Evolutionary conservation across 2,797 vertebrate genomes (phyloP), one percentile per base, ranked within the genome.

Genomic region (Gymnoscopelus microlampas): DNA sequence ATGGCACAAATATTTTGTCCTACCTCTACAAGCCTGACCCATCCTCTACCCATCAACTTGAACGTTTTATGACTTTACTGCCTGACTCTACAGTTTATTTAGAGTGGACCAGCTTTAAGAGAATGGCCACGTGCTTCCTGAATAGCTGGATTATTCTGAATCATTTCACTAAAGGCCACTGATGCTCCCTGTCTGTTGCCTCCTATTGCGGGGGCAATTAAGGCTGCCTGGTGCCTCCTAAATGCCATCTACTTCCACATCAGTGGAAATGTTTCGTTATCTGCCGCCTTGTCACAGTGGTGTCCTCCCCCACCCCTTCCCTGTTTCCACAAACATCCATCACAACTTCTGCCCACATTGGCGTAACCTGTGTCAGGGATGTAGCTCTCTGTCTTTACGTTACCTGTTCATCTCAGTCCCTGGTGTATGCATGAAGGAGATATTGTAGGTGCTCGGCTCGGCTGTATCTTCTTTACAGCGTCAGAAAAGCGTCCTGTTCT

Each of bases 121-220:
- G 71, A 63, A 76, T 35, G 71, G 54, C 56, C 85, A 68, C 47
- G 71, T 2, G 79, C 81, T 91, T 91, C 88, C 90, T 91, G 88
- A 82, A 80, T 65, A 54, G 63, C 85, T 66, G 79, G 73, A 93
- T 94, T 91, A 91, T 94, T 94, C 94, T 93, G 91, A 90, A 92
- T 91, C 93, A 95, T 94, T 94, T 93, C 93, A 93, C 93, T 90
- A 92, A 89, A 91, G 81, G 77, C 80, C 73, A 82, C 85, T 90
- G 88, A 91, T 89, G 90, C 81, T 82, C 82, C 86, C 79, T 84
- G 86, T 84, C 83, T 85, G 86, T 81, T 63, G 73, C 68, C 79
- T 67, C 78, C 47, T 77, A 47, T 72, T 71, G 67, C 81, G 79
- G 83, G 74, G 82, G 83, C 81, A 81, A 92, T 92, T 91, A 92